These are phyloP conservation scores for Coreoperca whiteheadi DNA, from an alignment of 2,113 vertebrate genomes.

Conservation along the genomic window DNA sequence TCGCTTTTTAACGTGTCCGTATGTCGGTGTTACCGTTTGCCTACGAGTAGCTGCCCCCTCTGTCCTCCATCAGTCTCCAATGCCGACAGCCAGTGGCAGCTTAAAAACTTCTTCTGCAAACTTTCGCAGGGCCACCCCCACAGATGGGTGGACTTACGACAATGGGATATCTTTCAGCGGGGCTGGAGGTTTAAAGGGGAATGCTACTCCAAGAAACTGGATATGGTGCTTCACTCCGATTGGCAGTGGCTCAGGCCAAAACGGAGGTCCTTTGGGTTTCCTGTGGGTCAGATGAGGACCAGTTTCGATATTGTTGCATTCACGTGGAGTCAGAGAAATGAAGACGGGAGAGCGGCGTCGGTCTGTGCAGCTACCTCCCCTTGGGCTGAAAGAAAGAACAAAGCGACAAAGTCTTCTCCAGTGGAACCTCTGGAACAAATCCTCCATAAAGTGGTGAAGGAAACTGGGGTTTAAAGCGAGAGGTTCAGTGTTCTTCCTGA, in stretches of 20 bases:
- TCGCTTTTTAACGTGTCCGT: constrained; percentile 2
- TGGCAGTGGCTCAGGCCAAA: constrained; percentile 8
- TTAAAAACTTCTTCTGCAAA: constrained; percentile 75
- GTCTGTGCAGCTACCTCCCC: neutral
- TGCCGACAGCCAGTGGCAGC: constrained; percentile 70
- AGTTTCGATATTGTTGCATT: constrained; percentile 25
- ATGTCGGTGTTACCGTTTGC: constrained; percentile 21
- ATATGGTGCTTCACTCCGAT: constrained; percentile 23
- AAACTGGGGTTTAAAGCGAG: neutral
- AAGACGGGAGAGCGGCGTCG: neutral
- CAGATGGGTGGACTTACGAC: constrained; percentile 80
- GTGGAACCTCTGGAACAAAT: neutral
- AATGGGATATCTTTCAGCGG: constrained; percentile 68
- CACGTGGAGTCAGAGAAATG: constrained; percentile 30
- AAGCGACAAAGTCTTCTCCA: neutral
- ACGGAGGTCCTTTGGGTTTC: constrained; percentile 45
- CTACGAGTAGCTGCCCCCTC: constrained; percentile 17
- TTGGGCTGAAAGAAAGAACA: neutral
- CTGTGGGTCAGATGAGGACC: constrained; percentile 64
- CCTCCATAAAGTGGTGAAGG: neutral
- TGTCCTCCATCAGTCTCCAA: constrained; percentile 72
- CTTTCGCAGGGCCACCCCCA: constrained; percentile 82
- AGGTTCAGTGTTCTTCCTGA: neutral
- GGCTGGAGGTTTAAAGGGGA: constrained; percentile 74
- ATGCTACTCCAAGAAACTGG: constrained; percentile 54